Evolutionary conservation across 2,113 vertebrate genomes (phyloP).

Genomic region (Zosterops lateralis): DNA sequence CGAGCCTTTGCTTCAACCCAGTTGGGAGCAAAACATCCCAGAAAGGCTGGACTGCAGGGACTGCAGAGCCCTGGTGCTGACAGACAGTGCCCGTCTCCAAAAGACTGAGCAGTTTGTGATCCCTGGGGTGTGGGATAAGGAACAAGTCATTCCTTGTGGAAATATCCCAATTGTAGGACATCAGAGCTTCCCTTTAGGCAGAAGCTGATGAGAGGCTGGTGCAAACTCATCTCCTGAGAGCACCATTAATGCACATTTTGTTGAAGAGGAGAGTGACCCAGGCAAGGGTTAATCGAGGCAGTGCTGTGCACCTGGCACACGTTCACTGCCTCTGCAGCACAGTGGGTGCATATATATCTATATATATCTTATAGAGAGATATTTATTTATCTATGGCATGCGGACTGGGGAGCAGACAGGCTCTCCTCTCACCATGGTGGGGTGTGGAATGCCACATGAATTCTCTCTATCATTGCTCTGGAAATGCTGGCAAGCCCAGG

Average conservation of each 20-base stretch:
- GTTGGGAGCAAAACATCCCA: not conserved
- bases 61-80: not conserved
- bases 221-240: not conserved
- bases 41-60: not conserved
- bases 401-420: not conserved
- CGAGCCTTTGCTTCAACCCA: not conserved
- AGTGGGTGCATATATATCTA: not conserved
- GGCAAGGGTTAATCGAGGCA: slow-evolving; percentile 8
- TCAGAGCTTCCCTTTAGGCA: not conserved
- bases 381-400: slow-evolving; percentile 18
- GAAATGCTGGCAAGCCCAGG: slow-evolving; percentile 6
- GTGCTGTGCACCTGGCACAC: not conserved
- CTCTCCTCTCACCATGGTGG: not conserved
- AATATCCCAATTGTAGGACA: not conserved
- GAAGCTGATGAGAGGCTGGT: not conserved
- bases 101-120: not conserved
- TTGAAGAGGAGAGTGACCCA: not conserved
- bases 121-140: not conserved
- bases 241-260: not conserved
- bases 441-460: slow-evolving; percentile 19
- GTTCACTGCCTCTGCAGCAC: not conserved
- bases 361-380: not conserved
- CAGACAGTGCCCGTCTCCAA: not conserved
- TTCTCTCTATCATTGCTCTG: not conserved
- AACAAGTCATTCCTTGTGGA: not conserved